Evolutionary conservation across 2,888 invertebrate species (phyloP), one percentile per base, ranked within the genome.

Genomic region (Caenorhabditis afra): DNA sequence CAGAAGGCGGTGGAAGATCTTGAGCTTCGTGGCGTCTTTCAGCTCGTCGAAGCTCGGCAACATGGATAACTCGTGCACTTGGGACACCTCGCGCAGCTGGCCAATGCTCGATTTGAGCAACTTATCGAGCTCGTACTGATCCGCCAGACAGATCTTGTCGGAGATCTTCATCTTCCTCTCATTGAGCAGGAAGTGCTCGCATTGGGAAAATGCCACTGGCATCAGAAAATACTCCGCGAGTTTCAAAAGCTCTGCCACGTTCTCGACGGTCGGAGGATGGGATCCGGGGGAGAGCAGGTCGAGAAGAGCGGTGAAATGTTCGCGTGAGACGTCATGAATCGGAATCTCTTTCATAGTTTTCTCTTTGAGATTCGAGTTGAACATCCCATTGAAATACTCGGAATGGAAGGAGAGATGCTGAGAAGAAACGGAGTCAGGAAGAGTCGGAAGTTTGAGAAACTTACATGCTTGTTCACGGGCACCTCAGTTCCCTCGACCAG

Each of bases 281-380:
- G 44, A 41, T 53, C 23, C 7, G 7, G 23, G n/a, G 16, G 23
- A 11, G 18, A 65, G 12, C 0, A 57, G 12, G 20, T 35, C 44
- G 37, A 66, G 16, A 12, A 66, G 5, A 50, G 12, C 22, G 1
- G 49, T 22, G n/a, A 66, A 66, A 29, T 66, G 16, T 11, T 39
- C 39, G 12, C 44, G 57, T 14, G 37, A 8, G 8, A 66, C 66
- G 14, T 66, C 66, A 1, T 66, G n/a, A n/a, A 66, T 66, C 20
- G 35, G 22, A 12, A 66, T 57, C 39, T 57, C 66, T 0, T 8
- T 0, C 57, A 66, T 66, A 5, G 66, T 37, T 57, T 57, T 66
- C 23, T 66, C 66, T 12, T 66, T 66, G 66, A 66, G 57, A 10
- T 57, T 49, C 39, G 49, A 47, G 11, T 66, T 57, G 49, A 66